A percentile compares a stretch with the other conserved stretches of the same genome.
Conservation (phyloP, 2,113 vertebrate species). For the Nicator chloris region DNA sequence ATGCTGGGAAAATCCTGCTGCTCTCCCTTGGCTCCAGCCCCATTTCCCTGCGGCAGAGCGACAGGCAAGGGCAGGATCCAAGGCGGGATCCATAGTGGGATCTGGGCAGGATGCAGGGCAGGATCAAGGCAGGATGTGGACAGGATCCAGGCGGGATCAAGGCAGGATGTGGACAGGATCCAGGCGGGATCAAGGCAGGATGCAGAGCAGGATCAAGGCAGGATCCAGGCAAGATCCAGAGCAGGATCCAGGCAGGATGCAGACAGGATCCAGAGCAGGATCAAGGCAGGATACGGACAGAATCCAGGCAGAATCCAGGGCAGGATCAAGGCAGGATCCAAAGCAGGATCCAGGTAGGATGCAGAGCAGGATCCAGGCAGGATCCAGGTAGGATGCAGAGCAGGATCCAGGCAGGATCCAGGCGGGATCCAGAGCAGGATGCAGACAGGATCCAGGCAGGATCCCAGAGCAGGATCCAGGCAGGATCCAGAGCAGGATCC, state of each 20-base stretch:
- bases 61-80: not conserved
- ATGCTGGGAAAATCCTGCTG: not conserved
- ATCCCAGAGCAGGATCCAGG: not conserved
- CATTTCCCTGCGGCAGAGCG: not conserved
- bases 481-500: not conserved
- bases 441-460: not conserved
- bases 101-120: not conserved
- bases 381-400: not conserved
- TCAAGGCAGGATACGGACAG: not conserved
- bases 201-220: fast-evolving
- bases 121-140: not conserved
- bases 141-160: fast-evolving
- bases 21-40: not conserved
- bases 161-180: too few relatives aligned
- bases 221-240: not conserved
- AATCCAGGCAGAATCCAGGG: not conserved
- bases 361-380: not conserved
- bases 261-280: too few relatives aligned
- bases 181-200: fast-evolving
- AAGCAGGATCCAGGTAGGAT: not conserved
- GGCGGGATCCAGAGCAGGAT: not conserved
- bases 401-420: not conserved
- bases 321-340: not conserved
- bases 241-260: not conserved
- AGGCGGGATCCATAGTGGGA: not conserved